Evolutionary conservation across 2,797 vertebrate genomes (phyloP), one percentile per base, ranked within the genome.

Genomic region (Pempheris klunzingeri): DNA sequence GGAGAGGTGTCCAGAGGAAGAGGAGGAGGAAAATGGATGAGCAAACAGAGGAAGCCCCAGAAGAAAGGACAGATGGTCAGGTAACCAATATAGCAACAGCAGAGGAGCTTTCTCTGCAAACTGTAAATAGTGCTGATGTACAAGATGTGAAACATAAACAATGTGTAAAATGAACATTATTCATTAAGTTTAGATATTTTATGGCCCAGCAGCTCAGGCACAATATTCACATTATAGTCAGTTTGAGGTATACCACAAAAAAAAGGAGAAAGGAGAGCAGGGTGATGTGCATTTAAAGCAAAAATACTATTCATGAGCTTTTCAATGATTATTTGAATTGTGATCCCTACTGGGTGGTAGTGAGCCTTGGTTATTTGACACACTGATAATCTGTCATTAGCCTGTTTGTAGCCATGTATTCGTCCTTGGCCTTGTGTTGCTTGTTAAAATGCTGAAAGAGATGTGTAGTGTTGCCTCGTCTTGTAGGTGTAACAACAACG

Each of bases 21-120:
- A 52, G 47, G 32, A 26, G 13, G n/a, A 58, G 24, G 32, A 53
- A 71, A 70, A 73, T 62, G 53, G 36, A 66, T 62, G 71, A 67
- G 58, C 71, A 78, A 74, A 72, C 34, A 60, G 52, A 77, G 39
- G 41, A 80, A 77, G 2, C 39, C 63, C 66, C 9, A 39, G 61
- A 72, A 62, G 60, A 61, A 62, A 72, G 32, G n/a, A 7, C 52
- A 71, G 43, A 65, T 67, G 53, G 38, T 61, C 43, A 68, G 76
- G 54, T 69, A 74, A 80, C 65, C 52, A 50, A 26, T 73, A 38
- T 38, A 77, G 34, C 11, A 74, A 34, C 26, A 50, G 58, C 14
- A 26, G 32, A 32, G 28, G 8, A 14, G 36, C 55, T 59, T 49
- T 53, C 18, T 36, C 47, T 30, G 52, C 7, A 57, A 52, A 49